phyloP scores from a whole-genome alignment of 2,113 vertebrate species.

The Fulmarus glacialis region DNA sequence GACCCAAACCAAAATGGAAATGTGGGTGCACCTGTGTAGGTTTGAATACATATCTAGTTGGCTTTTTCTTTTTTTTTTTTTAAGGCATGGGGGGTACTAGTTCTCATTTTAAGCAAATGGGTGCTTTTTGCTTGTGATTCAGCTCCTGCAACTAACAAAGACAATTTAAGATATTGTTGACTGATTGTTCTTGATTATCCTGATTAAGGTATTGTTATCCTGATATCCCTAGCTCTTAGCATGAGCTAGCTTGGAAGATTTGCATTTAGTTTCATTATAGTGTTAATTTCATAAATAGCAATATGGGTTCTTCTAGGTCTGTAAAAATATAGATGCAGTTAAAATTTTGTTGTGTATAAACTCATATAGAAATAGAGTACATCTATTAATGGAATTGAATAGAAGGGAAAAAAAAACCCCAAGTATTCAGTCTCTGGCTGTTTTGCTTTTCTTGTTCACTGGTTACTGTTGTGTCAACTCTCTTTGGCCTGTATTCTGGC shows the following conservation, averaged over 20 bases:
- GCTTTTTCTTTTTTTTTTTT: background rate
- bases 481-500: background rate
- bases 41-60: background rate
- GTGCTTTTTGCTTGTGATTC: background rate
- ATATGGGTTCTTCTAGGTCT: background rate
- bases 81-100: background rate
- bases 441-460: background rate
- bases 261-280: background rate
- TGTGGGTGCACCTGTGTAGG: background rate
- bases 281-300: background rate
- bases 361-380: background rate
- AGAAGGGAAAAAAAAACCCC: background rate
- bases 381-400: background rate
- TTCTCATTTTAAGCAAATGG: background rate
- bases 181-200: background rate
- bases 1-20: background rate
- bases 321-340: background rate
- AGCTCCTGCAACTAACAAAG: background rate
- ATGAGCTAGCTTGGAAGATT: background rate
- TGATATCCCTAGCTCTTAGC: background rate
- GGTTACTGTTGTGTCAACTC: background rate
- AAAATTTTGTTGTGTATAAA: background rate
- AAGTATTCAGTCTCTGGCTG: background rate
- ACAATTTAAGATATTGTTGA: background rate
- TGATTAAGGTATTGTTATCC: background rate